A percentile compares a stretch with the other conserved stretches of the same genome.
phyloP scores from a whole-genome alignment of 2,113 vertebrate genomes.

The Sitta europaea region DNA sequence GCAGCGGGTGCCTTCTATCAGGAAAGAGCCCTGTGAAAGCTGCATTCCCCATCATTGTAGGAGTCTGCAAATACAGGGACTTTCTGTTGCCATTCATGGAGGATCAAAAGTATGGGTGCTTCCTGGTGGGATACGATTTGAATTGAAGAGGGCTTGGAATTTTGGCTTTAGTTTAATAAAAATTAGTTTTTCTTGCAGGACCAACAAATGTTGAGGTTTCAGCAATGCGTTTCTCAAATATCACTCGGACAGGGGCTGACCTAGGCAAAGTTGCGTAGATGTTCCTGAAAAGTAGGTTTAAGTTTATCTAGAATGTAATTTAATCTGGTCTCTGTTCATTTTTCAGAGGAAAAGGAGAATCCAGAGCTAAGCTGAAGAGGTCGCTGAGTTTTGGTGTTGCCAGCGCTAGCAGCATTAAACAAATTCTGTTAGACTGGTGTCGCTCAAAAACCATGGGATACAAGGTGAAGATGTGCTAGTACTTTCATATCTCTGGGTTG shows the following conservation, averaged over 20 bases:
- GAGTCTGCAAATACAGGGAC: not conserved
- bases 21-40: not conserved
- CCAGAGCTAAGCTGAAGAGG: constrained; percentile 86
- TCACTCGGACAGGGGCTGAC: not conserved
- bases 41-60: not conserved
- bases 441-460: constrained; percentile 94
- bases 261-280: not conserved
- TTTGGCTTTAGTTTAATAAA: not conserved
- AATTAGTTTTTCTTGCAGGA: not conserved
- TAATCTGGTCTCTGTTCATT: constrained; percentile 25
- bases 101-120: not conserved
- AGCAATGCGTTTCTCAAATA: not conserved
- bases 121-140: not conserved
- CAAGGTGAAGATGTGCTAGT: constrained; percentile 72
- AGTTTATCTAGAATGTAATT: not conserved
- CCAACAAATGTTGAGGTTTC: not conserved
- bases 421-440: constrained; percentile 94
- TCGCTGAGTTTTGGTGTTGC: constrained; percentile 90
- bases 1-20: not conserved
- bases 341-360: constrained; percentile 79
- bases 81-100: not conserved
- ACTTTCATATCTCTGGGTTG: not conserved
- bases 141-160: not conserved
- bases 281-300: not conserved
- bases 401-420: constrained; percentile 92